Conservation (phyloP, 2,797 vertebrate species). For the Peromyscus eremicus region DNA sequence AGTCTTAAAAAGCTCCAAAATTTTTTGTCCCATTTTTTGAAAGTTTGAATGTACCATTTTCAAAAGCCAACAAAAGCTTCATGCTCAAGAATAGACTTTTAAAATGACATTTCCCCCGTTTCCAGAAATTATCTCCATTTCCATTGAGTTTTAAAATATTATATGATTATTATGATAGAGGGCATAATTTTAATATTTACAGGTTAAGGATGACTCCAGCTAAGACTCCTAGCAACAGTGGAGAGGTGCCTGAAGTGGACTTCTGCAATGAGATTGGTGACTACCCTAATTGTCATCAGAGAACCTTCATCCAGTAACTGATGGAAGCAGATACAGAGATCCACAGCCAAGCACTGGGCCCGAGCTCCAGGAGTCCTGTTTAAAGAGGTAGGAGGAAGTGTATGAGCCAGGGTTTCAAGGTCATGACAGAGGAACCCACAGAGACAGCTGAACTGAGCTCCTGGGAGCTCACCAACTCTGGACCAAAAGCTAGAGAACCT, state of each 20-base stretch:
- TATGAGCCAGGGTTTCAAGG: neutral
- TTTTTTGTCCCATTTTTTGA: neutral
- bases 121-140: neutral
- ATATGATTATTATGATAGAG: neutral
- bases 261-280: neutral
- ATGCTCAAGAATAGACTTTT: neutral
- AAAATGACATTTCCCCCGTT: accelerated
- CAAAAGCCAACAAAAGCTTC: neutral
- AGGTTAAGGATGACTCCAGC: neutral
- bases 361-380: neutral
- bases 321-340: neutral
- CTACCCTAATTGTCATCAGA: neutral
- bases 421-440: neutral
- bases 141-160: neutral
- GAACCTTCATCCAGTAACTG: neutral
- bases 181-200: neutral
- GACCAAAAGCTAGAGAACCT: neutral
- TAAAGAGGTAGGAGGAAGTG: neutral
- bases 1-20: neutral
- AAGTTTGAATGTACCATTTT: neutral
- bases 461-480: neutral
- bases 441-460: neutral
- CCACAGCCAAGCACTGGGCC: neutral
- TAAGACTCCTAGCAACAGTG: neutral
- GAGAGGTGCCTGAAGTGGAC: neutral